A percentile compares a stretch with the other conserved stretches of the same genome.
These are phyloP conservation scores for Xenentodon cancila DNA, from an alignment of 2,797 vertebrate genomes.

Conservation along the genomic window DNA sequence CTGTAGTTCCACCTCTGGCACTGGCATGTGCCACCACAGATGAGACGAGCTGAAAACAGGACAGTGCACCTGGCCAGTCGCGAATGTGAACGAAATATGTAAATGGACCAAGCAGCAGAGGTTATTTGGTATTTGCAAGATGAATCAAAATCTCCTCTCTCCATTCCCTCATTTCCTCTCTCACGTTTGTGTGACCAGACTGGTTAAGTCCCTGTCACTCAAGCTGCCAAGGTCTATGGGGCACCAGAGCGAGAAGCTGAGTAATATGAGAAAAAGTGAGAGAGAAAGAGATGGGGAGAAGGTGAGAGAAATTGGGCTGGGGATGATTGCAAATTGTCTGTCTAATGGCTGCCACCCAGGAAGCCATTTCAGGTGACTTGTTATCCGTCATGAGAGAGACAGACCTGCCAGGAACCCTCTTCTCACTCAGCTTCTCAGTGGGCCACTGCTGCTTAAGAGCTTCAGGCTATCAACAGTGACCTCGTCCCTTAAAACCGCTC, in stretches of 20 bases:
- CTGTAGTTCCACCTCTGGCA: slow-evolving; percentile 36
- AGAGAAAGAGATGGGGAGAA: slow-evolving; percentile 74
- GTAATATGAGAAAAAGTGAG: slow-evolving; percentile 77
- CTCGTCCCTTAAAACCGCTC: slow-evolving; percentile 76
- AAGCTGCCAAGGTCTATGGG: slow-evolving; percentile 76
- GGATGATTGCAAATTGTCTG: slow-evolving; percentile 79
- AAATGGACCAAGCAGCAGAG: slow-evolving; percentile 61
- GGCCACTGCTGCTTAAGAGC: slow-evolving; percentile 75
- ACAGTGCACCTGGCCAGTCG: slow-evolving; percentile 58
- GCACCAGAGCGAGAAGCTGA: slow-evolving; percentile 73
- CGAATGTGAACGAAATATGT: slow-evolving; percentile 62
- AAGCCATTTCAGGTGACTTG: slow-evolving; percentile 82
- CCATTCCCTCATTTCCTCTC: slow-evolving; percentile 69
- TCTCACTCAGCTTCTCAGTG: slow-evolving; percentile 75
- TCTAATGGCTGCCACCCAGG: slow-evolving; percentile 73
- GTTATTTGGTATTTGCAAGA: slow-evolving; percentile 78
- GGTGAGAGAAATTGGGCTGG: slow-evolving; percentile 77
- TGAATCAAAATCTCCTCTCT: slow-evolving; percentile 71
- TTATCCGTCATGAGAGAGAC: slow-evolving; percentile 78
- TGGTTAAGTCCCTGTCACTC: slow-evolving; percentile 82
- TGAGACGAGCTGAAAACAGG: slow-evolving; percentile 58
- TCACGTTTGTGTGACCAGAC: slow-evolving; percentile 76
- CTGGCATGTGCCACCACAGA: slow-evolving; percentile 27
- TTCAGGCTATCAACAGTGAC: slow-evolving; percentile 80
- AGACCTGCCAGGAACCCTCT: slow-evolving; percentile 76